These are phyloP conservation scores for Tenthredo distinguenda DNA, from an alignment of 2,888 invertebrate genomes.

Conservation along the genomic window DNA sequence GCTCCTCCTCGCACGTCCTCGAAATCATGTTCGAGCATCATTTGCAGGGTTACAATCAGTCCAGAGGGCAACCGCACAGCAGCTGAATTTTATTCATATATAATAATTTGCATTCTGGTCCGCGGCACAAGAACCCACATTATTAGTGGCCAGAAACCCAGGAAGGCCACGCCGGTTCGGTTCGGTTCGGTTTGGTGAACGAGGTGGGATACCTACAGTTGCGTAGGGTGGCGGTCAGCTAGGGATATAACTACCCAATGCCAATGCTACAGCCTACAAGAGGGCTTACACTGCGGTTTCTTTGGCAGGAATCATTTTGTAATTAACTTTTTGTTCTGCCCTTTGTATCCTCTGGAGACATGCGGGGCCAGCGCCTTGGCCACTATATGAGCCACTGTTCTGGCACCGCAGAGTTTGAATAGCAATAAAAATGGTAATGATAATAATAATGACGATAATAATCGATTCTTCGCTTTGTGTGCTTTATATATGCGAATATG, in stretches of 20 bases:
- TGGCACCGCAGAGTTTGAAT: conserved; percentile 19
- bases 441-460: not conserved
- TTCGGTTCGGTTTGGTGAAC: conserved; percentile 52
- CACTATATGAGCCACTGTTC: conserved; percentile 25
- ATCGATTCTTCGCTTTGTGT: not conserved
- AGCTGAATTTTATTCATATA: conserved; percentile 65
- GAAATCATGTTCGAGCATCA: conserved; percentile 57
- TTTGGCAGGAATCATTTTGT: conserved; percentile 68
- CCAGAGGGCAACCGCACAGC: conserved; percentile 49
- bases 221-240: conserved; percentile 56
- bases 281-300: conserved; percentile 58
- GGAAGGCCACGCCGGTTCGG: conserved; percentile 16
- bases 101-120: conserved; percentile 75
- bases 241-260: conserved; percentile 41
- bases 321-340: conserved; percentile 71
- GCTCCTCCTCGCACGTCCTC: conserved; percentile 33
- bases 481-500: not conserved
- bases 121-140: conserved; percentile 72
- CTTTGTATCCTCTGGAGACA: conserved; percentile 52
- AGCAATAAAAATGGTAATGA: conserved; percentile 25
- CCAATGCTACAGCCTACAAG: conserved; percentile 35
- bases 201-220: conserved; percentile 38
- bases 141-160: conserved; percentile 69
- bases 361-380: not conserved
- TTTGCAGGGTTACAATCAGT: conserved; percentile 61